phyloP scores from a whole-genome alignment of 2,888 invertebrate genomes.

The Lasioglossum lativentre region DNA sequence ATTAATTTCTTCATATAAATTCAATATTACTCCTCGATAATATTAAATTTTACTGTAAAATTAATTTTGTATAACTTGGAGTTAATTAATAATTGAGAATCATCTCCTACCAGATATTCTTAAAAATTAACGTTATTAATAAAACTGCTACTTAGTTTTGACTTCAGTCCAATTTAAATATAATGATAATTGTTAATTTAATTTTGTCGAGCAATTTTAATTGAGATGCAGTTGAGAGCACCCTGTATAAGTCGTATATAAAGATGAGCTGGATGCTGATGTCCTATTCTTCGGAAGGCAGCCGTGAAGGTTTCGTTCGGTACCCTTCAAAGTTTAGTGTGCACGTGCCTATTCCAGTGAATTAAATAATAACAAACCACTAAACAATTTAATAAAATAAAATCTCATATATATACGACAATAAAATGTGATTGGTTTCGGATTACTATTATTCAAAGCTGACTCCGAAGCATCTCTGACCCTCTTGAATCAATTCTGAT shows the following conservation, averaged over 20 bases:
- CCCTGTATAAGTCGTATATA: slow-evolving; percentile 53
- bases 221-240: background rate
- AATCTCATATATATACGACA: background rate
- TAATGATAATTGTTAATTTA: background rate
- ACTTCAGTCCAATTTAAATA: background rate
- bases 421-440: slow-evolving; percentile 32
- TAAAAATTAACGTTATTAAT: background rate
- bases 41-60: too few species aligned
- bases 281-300: slow-evolving; percentile 39
- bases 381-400: background rate
- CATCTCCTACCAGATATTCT: background rate
- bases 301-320: slow-evolving; percentile 41
- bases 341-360: background rate
- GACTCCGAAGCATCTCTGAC: background rate
- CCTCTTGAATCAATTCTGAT: background rate
- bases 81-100: background rate
- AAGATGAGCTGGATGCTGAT: slow-evolving; percentile 55
- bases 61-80: background rate
- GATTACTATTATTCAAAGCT: background rate
- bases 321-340: background rate
- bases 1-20: too few species aligned
- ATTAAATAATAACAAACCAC: background rate
- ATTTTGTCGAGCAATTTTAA: background rate
- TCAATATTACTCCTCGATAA: too few species aligned
- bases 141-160: too few species aligned